Base-by-base conservation (phyloP, 2,113 vertebrate species). In the Prionailurus bengalensis region DNA sequence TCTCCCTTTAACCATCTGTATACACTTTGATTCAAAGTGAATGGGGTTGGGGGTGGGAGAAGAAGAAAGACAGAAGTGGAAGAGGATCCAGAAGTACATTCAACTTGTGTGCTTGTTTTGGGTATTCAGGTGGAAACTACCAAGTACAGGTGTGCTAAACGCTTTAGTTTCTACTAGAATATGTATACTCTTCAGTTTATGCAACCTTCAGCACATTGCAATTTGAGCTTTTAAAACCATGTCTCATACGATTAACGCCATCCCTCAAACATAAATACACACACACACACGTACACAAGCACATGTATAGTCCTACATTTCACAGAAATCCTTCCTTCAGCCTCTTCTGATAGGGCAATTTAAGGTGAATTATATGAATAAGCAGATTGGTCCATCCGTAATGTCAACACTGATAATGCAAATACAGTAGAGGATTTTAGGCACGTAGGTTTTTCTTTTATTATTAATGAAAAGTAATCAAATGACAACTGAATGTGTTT, bases 401-500 rank as follows among this genome's bases (percentile, higher is more conserved):
- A 66, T 66, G 91, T 96, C 79, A 80, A 95, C 42, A 96, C 31
- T 15, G 76, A 90, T 48, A 88, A 85, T 85, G 70, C 87, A 96
- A 96, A 96, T 55, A 89, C 33, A 39, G 48, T 74, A 58, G 58
- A 29, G 31, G 94, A 95, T 91, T 97, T 86, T 97, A 94, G 70
- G 78, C 12, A 51, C 2, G 1, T 68, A 65, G 76, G 81, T 85
- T 91, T 89, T 93, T 84, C 92, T 92, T 89, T 89, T 93, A 96
- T 97, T 96, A 88, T 58, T 92, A 79, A 91, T 92, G 84, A 90
- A 97, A 96, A 81, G 81, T 86, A 95, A 68, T 81, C 96, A 95
- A 95, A 91, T 89, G 82, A 31, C 95, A 95, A 33, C 31, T 93
- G 95, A 97, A n/a, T 71, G 39, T 55, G 25, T 84, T 93, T 94